Evolutionary conservation across 2,797 vertebrate genomes (phyloP).

Genomic region (Hydrophis major): DNA sequence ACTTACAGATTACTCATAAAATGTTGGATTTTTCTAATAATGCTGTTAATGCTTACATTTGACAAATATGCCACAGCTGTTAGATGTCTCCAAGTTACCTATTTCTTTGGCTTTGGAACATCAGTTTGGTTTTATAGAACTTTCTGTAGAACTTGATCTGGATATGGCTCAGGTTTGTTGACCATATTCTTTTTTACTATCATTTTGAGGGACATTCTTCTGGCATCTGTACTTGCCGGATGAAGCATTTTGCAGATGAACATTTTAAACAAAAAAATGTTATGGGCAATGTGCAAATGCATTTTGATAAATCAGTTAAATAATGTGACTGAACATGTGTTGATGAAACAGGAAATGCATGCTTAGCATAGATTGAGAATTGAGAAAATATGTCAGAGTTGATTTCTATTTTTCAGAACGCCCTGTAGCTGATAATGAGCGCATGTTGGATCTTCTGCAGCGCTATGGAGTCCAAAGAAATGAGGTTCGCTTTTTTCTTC

Average conservation of each 20-base stretch:
- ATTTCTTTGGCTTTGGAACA: neutral
- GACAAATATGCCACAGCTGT: neutral
- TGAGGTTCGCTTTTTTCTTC: slow-evolving; percentile 93
- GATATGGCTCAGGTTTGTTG: neutral
- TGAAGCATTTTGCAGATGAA: neutral
- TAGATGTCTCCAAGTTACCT: neutral
- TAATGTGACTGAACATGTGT: neutral
- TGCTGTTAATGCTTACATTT: neutral
- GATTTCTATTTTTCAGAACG: slow-evolving; percentile 77
- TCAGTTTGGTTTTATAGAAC: neutral
- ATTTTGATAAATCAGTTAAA: neutral
- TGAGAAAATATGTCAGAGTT: neutral
- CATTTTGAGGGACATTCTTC: neutral
- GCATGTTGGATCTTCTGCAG: slow-evolving; percentile 91
- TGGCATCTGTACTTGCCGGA: neutral
- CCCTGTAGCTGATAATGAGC: slow-evolving; percentile 83
- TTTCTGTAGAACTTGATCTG: neutral
- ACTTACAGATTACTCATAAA: neutral
- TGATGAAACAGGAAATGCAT: neutral
- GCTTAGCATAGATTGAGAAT: neutral
- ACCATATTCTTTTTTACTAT: neutral
- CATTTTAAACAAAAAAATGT: neutral
- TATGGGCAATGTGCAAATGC: neutral
- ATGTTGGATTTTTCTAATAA: neutral
- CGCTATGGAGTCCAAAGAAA: slow-evolving; percentile 84